Conservation (phyloP, 2,797 vertebrate species). For the Paramormyrops hopkinsi region DNA sequence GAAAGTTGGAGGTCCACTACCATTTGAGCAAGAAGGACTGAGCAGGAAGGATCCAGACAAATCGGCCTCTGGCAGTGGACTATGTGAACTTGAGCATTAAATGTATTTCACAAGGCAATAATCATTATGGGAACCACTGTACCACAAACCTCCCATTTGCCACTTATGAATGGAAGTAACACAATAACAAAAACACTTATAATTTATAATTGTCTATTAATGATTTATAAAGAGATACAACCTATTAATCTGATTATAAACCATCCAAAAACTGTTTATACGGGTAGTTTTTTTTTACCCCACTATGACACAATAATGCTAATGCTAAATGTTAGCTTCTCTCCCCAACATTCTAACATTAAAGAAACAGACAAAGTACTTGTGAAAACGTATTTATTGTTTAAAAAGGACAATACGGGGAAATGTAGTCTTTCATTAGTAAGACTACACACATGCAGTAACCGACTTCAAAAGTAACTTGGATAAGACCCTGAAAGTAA, state of each 20-base stretch:
- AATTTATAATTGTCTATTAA: neutral
- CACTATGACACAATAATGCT: neutral
- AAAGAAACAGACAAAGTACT: neutral
- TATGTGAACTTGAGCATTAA: neutral
- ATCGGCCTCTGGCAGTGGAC: neutral
- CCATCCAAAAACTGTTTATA: neutral
- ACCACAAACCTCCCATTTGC: neutral
- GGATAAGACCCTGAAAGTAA: conserved; percentile 11
- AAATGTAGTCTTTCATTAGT: conserved; percentile 46
- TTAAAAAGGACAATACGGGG: conserved; percentile 48
- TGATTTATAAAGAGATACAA: neutral
- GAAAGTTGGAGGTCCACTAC: neutral
- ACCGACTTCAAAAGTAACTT: neutral
- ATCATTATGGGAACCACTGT: neutral
- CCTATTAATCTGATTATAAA: neutral
- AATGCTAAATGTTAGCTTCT: neutral
- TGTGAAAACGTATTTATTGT: conserved; percentile 54
- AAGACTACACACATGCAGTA: conserved; percentile 3
- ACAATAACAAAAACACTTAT: neutral
- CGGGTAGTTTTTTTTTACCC: neutral
- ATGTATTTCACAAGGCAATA: neutral
- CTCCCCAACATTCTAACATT: neutral
- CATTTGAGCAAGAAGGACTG: neutral
- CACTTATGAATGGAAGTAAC: neutral
- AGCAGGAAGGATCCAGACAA: neutral